Percentiles rank a stretch among this genome's conserved stretches.
phyloP scores from a whole-genome alignment of 2,888 invertebrate genomes.

The Panopea generosa region DNA sequence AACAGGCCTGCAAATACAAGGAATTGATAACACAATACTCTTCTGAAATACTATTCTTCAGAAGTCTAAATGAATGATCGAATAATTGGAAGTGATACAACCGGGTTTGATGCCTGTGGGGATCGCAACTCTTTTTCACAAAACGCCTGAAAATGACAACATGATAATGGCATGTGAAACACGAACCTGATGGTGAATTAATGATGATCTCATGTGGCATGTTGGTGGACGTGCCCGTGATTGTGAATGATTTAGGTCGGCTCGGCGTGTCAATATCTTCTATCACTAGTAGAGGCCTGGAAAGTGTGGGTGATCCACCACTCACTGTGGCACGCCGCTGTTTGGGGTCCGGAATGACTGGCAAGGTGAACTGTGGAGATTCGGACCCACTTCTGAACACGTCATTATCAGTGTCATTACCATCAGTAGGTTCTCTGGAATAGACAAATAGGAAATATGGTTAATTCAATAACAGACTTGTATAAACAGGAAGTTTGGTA shows the following conservation, averaged over 20 bases:
- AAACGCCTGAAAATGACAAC: no score
- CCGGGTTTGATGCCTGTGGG: no score
- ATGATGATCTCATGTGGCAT: conserved; percentile 62
- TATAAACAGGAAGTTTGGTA: no score
- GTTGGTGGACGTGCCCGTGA: conserved; percentile 45
- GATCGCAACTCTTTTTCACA: no score
- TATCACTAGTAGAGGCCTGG: conserved; percentile 76
- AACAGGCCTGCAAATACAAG: no score
- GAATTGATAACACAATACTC: no score
- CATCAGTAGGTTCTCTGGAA: conserved; percentile 70
- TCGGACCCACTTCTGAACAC: conserved; percentile 84
- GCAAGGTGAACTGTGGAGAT: conserved; percentile 79
- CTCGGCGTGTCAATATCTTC: conserved; percentile 77
- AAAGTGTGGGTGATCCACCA: conserved; percentile 87
- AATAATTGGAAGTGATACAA: no score
- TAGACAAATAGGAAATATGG: neutral
- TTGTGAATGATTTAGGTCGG: conserved; percentile 76
- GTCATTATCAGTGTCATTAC: conserved; percentile 85
- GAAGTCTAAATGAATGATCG: no score
- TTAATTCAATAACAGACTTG: no score
- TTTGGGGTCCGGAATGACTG: conserved; percentile 81
- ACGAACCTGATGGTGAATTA: conserved; percentile 59
- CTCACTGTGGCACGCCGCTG: conserved; percentile 95
- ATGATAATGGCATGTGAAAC: no score
- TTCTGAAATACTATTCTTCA: no score